Evolutionary conservation across 2,888 invertebrate species (phyloP).

Genomic region (Noctua fimbriata): DNA sequence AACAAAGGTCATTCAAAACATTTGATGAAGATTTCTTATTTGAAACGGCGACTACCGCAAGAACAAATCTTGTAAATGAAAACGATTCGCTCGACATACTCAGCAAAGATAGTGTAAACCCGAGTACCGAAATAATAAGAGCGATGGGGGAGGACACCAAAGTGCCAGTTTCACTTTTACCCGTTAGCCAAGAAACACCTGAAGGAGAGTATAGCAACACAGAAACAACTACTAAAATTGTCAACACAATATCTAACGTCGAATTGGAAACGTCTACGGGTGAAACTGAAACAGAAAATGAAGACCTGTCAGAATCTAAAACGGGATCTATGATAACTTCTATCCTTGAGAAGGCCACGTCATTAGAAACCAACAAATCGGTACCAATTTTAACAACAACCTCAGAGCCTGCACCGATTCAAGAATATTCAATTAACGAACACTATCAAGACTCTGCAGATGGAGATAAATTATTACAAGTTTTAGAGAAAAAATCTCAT

Average conservation of each 20-base stretch:
- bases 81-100: constrained; percentile 26
- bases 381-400: constrained; percentile 59
- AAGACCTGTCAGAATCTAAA: constrained; percentile 34
- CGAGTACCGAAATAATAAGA: constrained; percentile 31
- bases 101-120: constrained; percentile 33
- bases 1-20: constrained; percentile 78
- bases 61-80: constrained; percentile 29
- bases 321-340: constrained; percentile 62
- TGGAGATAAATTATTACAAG: constrained; percentile 74
- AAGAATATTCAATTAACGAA: constrained; percentile 72
- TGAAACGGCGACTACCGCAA: constrained; percentile 60
- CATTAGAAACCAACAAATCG: constrained; percentile 60
- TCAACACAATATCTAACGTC: constrained; percentile 9
- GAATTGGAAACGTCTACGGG: constrained; percentile 18
- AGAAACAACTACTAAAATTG: constrained; percentile 42
- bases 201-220: constrained; percentile 29
- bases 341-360: constrained; percentile 62
- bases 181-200: constrained; percentile 31
- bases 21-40: constrained; percentile 71
- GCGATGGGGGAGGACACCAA: constrained; percentile 37
- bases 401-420: constrained; percentile 59
- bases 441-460: constrained; percentile 65
- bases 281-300: constrained; percentile 45
- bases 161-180: constrained; percentile 11
- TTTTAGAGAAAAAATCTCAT: constrained; percentile 70